Evolutionary conservation across 2,113 vertebrate genomes (phyloP).

Genomic region (Notechis scutatus): DNA sequence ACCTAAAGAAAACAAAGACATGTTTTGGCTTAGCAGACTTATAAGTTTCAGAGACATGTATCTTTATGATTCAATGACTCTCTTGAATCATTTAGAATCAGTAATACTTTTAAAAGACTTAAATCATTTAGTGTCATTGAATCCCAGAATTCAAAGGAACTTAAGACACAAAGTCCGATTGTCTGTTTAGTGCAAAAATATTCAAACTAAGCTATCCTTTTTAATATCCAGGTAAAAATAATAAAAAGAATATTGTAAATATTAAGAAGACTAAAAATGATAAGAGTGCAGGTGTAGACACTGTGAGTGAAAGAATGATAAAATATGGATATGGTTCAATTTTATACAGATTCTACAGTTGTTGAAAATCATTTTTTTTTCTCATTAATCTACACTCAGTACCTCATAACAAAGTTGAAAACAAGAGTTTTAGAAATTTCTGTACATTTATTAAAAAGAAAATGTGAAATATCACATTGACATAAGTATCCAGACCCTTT

Average conservation of each 20-base stretch:
- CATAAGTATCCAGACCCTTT: background rate
- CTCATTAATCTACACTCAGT: background rate
- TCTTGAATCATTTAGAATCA: background rate
- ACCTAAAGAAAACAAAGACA: constrained; percentile 70
- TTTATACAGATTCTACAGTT: background rate
- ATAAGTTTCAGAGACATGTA: background rate
- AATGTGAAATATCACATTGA: background rate
- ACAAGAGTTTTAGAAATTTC: background rate
- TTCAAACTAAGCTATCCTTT: background rate
- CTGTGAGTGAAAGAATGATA: background rate
- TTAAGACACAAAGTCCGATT: background rate
- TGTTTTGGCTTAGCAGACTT: background rate
- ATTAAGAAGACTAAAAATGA: background rate
- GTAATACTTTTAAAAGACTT: background rate
- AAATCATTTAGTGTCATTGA: background rate
- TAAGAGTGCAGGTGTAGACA: background rate
- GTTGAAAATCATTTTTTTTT: background rate
- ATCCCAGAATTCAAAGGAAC: background rate
- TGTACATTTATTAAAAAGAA: background rate
- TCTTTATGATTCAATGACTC: background rate
- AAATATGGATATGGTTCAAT: background rate
- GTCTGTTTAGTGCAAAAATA: background rate
- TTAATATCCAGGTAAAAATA: background rate
- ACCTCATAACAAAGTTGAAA: background rate
- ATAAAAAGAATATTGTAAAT: background rate